A percentile compares a stretch with the other conserved stretches of the same genome.
Evolutionary conservation across 2,888 invertebrate genomes (phyloP).

Genomic region (Augochlorella aurata): DNA sequence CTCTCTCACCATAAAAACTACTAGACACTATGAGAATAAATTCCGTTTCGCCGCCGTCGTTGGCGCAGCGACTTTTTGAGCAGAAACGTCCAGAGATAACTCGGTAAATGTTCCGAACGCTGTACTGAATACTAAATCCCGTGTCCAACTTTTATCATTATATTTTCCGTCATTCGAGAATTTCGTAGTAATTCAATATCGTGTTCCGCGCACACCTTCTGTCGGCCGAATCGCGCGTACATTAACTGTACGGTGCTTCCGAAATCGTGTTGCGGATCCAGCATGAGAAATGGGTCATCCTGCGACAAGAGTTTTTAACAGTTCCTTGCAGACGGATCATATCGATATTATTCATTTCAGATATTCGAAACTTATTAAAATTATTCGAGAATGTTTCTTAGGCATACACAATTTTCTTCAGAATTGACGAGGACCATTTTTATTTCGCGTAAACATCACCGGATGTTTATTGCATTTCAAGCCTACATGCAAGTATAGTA

Average conservation of each 20-base stretch:
- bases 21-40: not conserved
- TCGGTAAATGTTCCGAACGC: not conserved
- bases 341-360: not conserved
- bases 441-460: not conserved
- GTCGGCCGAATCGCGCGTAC: not conserved
- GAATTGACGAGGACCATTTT: not conserved
- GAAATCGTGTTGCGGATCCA: not conserved
- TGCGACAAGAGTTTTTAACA: not conserved
- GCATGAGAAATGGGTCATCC: not conserved
- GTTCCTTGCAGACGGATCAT: not conserved
- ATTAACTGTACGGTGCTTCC: not conserved
- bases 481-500: too few relatives aligned
- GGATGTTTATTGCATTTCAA: too few relatives aligned
- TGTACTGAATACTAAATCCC: constrained; percentile 29
- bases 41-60: not conserved
- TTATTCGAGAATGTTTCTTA: not conserved
- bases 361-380: not conserved
- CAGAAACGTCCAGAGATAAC: not conserved
- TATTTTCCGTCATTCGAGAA: constrained; percentile 1
- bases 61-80: not conserved
- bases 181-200: constrained; percentile 21
- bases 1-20: not conserved
- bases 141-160: constrained; percentile 43
- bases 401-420: too few relatives aligned
- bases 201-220: constrained; percentile 1